Evolutionary conservation across 2,888 invertebrate species (phyloP), one percentile per base, ranked within the genome.

Genomic region (Philonicus albiceps): DNA sequence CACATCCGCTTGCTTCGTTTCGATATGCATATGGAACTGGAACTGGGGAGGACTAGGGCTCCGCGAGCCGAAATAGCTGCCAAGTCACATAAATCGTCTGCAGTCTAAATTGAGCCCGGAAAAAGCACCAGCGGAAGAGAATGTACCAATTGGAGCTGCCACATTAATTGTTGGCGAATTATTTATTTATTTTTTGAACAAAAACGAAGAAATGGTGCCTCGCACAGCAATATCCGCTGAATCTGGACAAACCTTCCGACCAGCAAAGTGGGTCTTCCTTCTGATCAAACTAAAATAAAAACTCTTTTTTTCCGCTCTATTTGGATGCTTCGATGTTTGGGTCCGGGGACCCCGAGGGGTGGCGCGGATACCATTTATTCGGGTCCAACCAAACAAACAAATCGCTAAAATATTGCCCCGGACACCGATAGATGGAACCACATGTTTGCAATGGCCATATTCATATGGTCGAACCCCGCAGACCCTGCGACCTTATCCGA

Each of bases 1-100:
- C 11, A 64, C 64, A 64, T 22, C 64, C 64, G 64, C 64, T 11
- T 27, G 8, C 27, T 8, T 27, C 11, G 64, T 27, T 3, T n/a
- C n/a, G 49, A 49, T 64, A 27, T 64, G 64, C 64, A 22, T 30
- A 31, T 74, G 74, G 74, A 73, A 13, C 40, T n/a, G 11, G 72
- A 16, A 13, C 40, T 40, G 40, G 11, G 49, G 49, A 49, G 49
- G n/a, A 7, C 49, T 49, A 49, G 49, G 49, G 49, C n/a, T 74
- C 74, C 31, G 6, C 31, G 55, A 64, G 49, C 31, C 55, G 55
- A 49, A 81, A 81, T 81, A 55, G 81, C 81, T 81, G 81, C 81
- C 81, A 81, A 81, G 55, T 81, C 55, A 19, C 81, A 81, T 81
- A 81, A 81, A 81, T 81, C 64, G 81, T 81, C 81, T 81, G 81